These are phyloP conservation scores for Callimorpha dominula DNA, from an alignment of 2,888 invertebrate genomes.

Conservation along the genomic window DNA sequence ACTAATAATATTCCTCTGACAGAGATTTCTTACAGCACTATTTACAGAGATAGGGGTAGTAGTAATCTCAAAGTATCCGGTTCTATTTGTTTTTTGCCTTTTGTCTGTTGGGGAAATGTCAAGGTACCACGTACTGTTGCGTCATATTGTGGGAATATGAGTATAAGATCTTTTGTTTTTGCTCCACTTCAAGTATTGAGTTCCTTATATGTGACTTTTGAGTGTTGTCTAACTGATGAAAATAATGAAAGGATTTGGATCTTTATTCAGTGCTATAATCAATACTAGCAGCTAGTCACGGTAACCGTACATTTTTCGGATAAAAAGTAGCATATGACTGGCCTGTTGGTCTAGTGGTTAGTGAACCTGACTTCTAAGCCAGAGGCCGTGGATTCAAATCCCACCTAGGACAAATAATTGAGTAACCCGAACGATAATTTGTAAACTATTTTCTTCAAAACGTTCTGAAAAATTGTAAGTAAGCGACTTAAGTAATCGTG, in stretches of 20 bases:
- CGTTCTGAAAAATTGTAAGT: no score
- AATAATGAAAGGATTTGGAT: neutral
- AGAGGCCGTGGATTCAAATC: no score
- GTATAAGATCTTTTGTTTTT: neutral
- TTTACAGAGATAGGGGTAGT: neutral
- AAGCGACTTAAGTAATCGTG: no score
- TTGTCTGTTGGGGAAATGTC: conserved; percentile 15
- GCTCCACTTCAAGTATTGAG: neutral
- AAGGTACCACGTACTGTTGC: conserved; percentile 13
- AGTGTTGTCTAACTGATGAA: neutral
- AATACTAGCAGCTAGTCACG: no score
- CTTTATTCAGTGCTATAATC: neutral
- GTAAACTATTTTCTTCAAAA: no score
- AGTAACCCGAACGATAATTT: no score
- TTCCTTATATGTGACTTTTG: neutral
- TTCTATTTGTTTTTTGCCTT: conserved; percentile 11
- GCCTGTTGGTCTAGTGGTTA: no score
- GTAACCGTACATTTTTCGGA: no score
- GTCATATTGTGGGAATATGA: neutral
- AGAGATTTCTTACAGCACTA: neutral
- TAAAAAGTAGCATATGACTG: no score
- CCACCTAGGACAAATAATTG: no score
- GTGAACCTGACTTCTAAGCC: no score
- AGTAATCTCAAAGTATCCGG: conserved; percentile 8
- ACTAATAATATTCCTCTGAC: neutral